Evolutionary conservation across 2,888 invertebrate species (phyloP).

Genomic region (Tiliacea aurago): DNA sequence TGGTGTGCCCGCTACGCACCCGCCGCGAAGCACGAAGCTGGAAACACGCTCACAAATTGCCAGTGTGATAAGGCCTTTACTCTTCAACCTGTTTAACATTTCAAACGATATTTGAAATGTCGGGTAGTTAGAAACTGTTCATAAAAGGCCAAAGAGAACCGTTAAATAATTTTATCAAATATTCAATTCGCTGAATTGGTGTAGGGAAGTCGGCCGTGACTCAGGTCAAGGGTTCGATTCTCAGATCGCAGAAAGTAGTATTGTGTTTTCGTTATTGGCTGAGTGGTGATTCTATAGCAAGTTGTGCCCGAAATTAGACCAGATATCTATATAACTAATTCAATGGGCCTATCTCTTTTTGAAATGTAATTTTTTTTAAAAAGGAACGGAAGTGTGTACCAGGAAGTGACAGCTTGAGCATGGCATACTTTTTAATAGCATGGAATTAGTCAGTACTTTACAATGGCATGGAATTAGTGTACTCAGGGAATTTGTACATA

Average conservation of each 20-base stretch:
- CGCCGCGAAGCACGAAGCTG: too few species aligned
- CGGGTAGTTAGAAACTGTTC: constrained; percentile 33
- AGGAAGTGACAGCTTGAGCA: too few species aligned
- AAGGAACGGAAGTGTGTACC: too few species aligned
- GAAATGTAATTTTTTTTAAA: too few species aligned
- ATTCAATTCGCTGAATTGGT: background rate
- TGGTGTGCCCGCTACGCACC: too few species aligned
- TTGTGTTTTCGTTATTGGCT: background rate
- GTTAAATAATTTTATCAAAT: constrained; percentile 28
- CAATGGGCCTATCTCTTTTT: background rate
- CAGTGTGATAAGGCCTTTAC: background rate
- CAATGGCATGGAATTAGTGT: too few species aligned
- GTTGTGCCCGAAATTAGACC: background rate
- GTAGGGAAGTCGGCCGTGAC: background rate
- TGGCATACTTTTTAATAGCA: too few species aligned
- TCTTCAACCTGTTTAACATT: constrained; percentile 54
- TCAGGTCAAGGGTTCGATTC: background rate
- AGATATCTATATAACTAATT: background rate
- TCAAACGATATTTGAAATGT: constrained; percentile 61
- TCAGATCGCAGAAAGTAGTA: too few species aligned
- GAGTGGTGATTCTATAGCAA: background rate
- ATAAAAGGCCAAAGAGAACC: constrained; percentile 29
- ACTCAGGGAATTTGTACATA: too few species aligned
- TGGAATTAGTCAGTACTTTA: too few species aligned
- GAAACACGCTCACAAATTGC: too few species aligned